Evolutionary conservation across 2,888 invertebrate species (phyloP).

Genomic region (Helleia helle): DNA sequence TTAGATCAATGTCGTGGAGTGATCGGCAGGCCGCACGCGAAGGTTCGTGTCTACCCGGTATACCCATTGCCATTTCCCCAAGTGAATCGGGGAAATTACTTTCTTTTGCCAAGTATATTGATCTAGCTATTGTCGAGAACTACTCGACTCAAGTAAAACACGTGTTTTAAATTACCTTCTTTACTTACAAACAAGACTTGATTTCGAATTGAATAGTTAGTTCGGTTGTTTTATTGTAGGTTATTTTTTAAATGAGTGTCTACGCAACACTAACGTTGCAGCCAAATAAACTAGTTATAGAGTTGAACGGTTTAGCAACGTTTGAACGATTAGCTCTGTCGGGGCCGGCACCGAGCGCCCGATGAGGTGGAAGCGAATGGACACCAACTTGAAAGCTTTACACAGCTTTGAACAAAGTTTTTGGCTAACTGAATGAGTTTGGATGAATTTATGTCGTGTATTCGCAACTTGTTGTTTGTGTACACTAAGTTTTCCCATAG

Average conservation of each 20-base stretch:
- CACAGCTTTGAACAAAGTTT: neutral
- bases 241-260: too few relatives aligned
- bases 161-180: too few relatives aligned
- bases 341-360: too few relatives aligned
- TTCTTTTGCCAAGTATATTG: conserved; percentile 1
- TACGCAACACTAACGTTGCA: too few relatives aligned
- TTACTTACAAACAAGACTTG: too few relatives aligned
- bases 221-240: too few relatives aligned
- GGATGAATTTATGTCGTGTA: neutral
- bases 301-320: too few relatives aligned
- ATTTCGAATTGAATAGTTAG: too few relatives aligned
- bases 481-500: too few relatives aligned
- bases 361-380: conserved; percentile 5
- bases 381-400: neutral
- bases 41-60: conserved; percentile 30
- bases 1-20: conserved; percentile 16
- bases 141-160: too few relatives aligned
- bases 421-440: neutral
- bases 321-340: conserved; percentile 1
- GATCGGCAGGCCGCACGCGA: conserved; percentile 36
- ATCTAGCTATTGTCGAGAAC: neutral
- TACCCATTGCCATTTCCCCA: conserved; percentile 13
- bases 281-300: too few relatives aligned
- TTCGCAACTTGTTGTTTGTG: neutral
- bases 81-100: conserved; percentile 13